phyloP scores from a whole-genome alignment of 2,888 invertebrate genomes.

The Minunthozetes semirufus region DNA sequence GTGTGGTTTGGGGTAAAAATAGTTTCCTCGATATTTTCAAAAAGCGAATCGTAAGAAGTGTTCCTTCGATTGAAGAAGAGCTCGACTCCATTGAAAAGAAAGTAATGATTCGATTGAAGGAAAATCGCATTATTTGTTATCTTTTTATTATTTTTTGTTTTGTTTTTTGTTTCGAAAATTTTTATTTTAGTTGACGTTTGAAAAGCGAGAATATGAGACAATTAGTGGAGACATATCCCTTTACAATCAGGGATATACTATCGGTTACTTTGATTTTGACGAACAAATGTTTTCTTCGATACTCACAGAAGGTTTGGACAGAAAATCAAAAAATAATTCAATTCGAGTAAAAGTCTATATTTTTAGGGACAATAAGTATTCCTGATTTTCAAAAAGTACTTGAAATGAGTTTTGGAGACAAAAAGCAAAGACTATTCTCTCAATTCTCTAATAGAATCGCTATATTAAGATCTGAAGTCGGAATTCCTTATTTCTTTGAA shows the following conservation, averaged over 20 bases:
- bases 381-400: neutral
- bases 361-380: slow-evolving; percentile 13
- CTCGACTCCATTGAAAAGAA: slow-evolving; percentile 38
- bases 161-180: neutral
- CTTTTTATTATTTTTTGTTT: neutral
- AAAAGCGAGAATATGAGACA: slow-evolving; percentile 1
- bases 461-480: neutral
- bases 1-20: slow-evolving; percentile 34
- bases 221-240: neutral
- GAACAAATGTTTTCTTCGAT: slow-evolving; percentile 13
- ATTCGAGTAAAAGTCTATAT: neutral
- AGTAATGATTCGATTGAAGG: slow-evolving; percentile 21
- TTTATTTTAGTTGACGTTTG: neutral
- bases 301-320: neutral
- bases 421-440: neutral
- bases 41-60: slow-evolving; percentile 33
- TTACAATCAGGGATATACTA: slow-evolving; percentile 1
- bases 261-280: neutral
- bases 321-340: neutral
- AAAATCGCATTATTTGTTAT: neutral
- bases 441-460: neutral
- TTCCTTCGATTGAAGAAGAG: slow-evolving; percentile 37
- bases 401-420: neutral
- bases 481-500: slow-evolving; percentile 1
- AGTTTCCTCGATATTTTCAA: slow-evolving; percentile 39